Evolutionary conservation across 2,888 invertebrate genomes (phyloP).

Genomic region (Creontiades dilutus): DNA sequence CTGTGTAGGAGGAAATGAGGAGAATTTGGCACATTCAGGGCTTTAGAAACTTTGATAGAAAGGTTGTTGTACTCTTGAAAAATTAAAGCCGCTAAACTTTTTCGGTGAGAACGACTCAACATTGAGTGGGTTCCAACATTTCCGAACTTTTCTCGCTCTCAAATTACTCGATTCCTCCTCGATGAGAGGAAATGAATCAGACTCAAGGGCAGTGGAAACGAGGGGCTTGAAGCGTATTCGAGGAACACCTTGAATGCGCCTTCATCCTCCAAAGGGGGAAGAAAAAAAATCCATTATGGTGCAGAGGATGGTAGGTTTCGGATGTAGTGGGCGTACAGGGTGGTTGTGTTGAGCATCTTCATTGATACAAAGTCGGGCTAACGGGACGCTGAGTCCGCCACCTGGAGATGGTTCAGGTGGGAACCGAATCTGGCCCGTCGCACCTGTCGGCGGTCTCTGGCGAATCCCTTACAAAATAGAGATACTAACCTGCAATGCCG

Average conservation of each 20-base stretch:
- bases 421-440: constrained; percentile 19
- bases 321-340: constrained; percentile 3
- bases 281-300: constrained; percentile 5
- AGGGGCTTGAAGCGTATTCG: neutral
- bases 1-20: too few relatives aligned
- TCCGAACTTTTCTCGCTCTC: neutral
- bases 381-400: neutral
- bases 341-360: neutral
- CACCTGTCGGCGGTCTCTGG: neutral
- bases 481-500: neutral
- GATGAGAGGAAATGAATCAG: constrained; percentile 12
- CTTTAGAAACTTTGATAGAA: too few relatives aligned
- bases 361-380: constrained; percentile 7
- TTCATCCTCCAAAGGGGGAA: neutral
- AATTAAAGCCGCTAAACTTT: too few relatives aligned
- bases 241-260: constrained; percentile 1
- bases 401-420: constrained; percentile 27
- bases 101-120: too few relatives aligned
- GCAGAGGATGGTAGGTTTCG: constrained; percentile 25
- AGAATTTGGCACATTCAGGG: too few relatives aligned
- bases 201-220: neutral
- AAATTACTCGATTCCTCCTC: neutral
- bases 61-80: neutral
- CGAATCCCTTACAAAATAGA: neutral
- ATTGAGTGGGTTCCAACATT: neutral